Evolutionary conservation across 2,113 vertebrate species (phyloP).

Genomic region (Hystrix cristata): DNA sequence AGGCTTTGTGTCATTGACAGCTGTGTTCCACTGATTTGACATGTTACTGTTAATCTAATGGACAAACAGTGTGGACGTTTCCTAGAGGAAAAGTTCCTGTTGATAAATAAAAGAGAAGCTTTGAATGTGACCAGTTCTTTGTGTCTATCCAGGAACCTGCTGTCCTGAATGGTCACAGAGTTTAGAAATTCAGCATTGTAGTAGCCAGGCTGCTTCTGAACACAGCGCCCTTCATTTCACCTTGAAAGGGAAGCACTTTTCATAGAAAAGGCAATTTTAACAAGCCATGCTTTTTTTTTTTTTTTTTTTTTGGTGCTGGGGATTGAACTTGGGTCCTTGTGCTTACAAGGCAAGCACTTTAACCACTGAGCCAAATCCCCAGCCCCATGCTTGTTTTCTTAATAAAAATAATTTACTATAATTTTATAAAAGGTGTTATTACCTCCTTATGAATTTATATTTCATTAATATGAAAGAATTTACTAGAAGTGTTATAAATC

Average conservation of each 20-base stretch:
- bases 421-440: slow-evolving; percentile 41
- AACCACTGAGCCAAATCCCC: too few relatives aligned
- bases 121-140: background rate
- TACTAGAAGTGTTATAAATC: background rate
- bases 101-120: background rate
- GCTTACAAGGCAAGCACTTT: too few relatives aligned
- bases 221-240: slow-evolving; percentile 73
- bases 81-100: background rate
- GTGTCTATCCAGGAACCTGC: background rate
- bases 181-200: slow-evolving; percentile 75
- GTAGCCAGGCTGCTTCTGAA: slow-evolving; percentile 74
- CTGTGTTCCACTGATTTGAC: background rate
- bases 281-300: slow-evolving; percentile 6
- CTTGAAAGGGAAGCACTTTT: slow-evolving; percentile 68
- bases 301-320: too few relatives aligned
- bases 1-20: background rate
- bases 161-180: slow-evolving; percentile 63
- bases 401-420: background rate
- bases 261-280: slow-evolving; percentile 54
- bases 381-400: background rate
- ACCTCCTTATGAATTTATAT: slow-evolving; percentile 54
- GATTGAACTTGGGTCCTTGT: too few relatives aligned
- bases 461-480: slow-evolving; percentile 23
- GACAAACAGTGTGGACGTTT: background rate
- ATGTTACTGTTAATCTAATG: background rate